phyloP scores from a whole-genome alignment of 2,888 invertebrate species.

The Cephus pygmeus region DNA sequence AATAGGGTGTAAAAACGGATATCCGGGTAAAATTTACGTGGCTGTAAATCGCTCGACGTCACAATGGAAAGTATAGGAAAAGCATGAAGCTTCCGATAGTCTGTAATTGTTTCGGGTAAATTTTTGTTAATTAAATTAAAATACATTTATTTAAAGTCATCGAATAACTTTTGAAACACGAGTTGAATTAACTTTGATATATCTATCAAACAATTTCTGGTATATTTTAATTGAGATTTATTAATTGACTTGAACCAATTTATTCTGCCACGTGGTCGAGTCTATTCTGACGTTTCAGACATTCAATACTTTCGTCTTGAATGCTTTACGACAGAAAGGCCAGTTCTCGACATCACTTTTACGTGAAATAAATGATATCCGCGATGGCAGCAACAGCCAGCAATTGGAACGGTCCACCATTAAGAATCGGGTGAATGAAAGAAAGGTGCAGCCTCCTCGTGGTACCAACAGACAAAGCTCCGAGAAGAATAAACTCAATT shows the following conservation, averaged over 20 bases:
- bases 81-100: not conserved
- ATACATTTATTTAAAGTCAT: too few species aligned
- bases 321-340: not conserved
- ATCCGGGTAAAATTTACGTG: not conserved
- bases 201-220: not conserved
- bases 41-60: not conserved
- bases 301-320: not conserved
- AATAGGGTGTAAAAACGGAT: not conserved
- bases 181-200: too few species aligned
- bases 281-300: not conserved
- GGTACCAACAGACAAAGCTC: not conserved
- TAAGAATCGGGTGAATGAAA: not conserved
- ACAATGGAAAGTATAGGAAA: not conserved
- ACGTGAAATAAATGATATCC: not conserved
- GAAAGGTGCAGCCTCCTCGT: not conserved
- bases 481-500: constrained; percentile 48
- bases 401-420: not conserved
- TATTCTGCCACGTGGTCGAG: not conserved
- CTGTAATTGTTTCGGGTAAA: too few species aligned
- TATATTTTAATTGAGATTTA: not conserved
- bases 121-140: too few species aligned
- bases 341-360: not conserved
- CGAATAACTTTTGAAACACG: too few species aligned
- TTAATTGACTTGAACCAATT: not conserved
- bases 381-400: not conserved